Conservation (phyloP, 2,888 invertebrate species). For the Leptopilina drosophilae region DNA sequence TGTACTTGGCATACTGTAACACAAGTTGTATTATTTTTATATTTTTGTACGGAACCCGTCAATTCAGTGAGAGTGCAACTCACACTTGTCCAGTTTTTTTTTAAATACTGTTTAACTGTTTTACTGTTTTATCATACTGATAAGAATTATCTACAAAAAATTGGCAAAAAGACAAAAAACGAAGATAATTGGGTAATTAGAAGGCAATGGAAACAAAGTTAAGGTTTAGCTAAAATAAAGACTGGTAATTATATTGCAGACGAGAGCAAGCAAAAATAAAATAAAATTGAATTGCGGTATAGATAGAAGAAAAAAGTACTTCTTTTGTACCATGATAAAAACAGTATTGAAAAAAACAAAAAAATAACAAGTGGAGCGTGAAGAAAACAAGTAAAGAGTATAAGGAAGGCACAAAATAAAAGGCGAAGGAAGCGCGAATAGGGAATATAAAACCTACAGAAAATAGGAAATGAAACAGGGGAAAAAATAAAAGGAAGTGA, state of each 20-base stretch:
- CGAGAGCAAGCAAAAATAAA: slow-evolving; percentile 1
- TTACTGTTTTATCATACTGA: too few species aligned
- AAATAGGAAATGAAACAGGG: not conserved
- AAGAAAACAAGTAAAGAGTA: not conserved
- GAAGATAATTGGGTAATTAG: slow-evolving; percentile 9
- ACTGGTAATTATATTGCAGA: slow-evolving; percentile 17
- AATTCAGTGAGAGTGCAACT: too few species aligned
- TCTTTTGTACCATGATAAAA: not conserved
- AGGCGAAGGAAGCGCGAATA: not conserved
- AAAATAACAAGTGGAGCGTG: not conserved
- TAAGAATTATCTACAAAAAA: not conserved
- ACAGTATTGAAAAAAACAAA: not conserved
- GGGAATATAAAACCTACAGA: not conserved
- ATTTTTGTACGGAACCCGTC: too few species aligned
- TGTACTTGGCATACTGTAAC: too few species aligned
- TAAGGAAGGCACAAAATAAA: not conserved
- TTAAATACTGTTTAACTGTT: too few species aligned
- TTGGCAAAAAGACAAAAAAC: not conserved
- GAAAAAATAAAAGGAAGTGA: not conserved
- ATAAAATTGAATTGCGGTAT: not conserved
- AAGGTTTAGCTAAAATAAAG: slow-evolving; percentile 15
- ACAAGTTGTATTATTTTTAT: too few species aligned
- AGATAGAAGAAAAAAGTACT: not conserved
- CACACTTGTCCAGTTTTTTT: too few species aligned
- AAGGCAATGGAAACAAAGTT: not conserved